These are phyloP conservation scores for Xenus cinereus DNA, from an alignment of 2,113 vertebrate genomes.

Conservation along the genomic window DNA sequence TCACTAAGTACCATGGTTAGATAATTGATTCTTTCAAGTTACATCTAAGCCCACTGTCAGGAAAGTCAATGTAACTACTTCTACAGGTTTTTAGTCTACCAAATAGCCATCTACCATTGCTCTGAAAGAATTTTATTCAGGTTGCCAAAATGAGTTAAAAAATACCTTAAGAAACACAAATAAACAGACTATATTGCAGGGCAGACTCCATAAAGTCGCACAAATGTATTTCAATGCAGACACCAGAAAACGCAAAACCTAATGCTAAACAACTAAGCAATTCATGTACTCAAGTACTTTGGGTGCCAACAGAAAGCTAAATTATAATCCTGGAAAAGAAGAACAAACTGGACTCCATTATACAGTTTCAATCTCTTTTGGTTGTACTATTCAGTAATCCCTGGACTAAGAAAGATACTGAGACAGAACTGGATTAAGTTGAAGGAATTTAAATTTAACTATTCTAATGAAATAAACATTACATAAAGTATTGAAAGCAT, in stretches of 20 bases:
- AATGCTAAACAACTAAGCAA: neutral
- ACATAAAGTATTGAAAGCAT: neutral
- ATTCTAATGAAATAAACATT: neutral
- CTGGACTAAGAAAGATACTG: neutral
- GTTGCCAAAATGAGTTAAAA: neutral
- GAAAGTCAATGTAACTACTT: neutral
- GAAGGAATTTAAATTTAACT: neutral
- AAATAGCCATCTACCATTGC: neutral
- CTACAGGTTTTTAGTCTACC: neutral
- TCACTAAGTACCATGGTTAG: neutral
- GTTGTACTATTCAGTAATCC: neutral
- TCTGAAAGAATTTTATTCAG: neutral
- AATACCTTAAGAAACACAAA: neutral
- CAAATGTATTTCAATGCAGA: neutral
- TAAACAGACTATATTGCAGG: neutral
- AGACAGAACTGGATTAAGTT: neutral
- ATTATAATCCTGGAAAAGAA: neutral
- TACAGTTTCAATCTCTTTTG: neutral
- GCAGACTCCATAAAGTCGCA: neutral
- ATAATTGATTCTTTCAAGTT: neutral
- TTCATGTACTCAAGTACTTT: neutral
- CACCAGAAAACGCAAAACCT: rapidly evolving
- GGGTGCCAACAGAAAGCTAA: neutral
- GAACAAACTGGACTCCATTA: neutral
- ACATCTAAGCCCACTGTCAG: neutral